Base-by-base conservation (phyloP, 2,888 invertebrate genomes). In the Apeira syringaria region DNA sequence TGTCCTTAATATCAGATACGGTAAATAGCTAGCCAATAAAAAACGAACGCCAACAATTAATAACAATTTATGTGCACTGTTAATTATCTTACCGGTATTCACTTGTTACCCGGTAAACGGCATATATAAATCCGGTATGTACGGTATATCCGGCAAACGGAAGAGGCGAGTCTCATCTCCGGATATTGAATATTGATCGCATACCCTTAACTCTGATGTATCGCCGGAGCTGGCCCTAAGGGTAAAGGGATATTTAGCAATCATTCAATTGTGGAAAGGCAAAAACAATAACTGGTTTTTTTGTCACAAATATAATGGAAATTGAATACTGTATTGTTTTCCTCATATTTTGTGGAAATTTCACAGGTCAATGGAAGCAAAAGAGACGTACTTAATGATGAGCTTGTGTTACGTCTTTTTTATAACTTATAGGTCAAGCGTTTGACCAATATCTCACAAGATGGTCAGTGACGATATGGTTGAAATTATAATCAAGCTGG, bases 101-200 rank as follows among this genome's bases (percentile, higher is more conserved):
- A 53, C 49, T 52, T 53, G 50, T 51, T 50, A 51, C 46, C 51
- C 53, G 48, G 46, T 46, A 52, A 45, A 48, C 54, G 41, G 55
- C 53, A 47, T 30, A 31, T 57, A 67, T 64, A 68, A 76, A 76
- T 74, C 68, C 68, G 66, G 61, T 65, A 72, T 78, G 76, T 74
- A 72, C 65, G 68, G 73, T 68, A 70, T 77, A 76, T 78, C 85
- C 82, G 84, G 76, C 56, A 73, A 77, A 80, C 80, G 88, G 87
- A 88, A 87, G 81, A 81, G 76, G 74, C 78, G 82, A 86, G 87
- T 85, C 80, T 76, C 75, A 67, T 55, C n/a, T n/a, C 79, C 87
- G 88, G 88, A 88, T 88, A 89, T 89, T 88, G 87, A 87, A 87
- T 88, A 88, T 88, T 86, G 88, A 89, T 86, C 87, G 83, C 59